Conservation (phyloP, 2,113 vertebrate species). For the Procavia capensis region DNA sequence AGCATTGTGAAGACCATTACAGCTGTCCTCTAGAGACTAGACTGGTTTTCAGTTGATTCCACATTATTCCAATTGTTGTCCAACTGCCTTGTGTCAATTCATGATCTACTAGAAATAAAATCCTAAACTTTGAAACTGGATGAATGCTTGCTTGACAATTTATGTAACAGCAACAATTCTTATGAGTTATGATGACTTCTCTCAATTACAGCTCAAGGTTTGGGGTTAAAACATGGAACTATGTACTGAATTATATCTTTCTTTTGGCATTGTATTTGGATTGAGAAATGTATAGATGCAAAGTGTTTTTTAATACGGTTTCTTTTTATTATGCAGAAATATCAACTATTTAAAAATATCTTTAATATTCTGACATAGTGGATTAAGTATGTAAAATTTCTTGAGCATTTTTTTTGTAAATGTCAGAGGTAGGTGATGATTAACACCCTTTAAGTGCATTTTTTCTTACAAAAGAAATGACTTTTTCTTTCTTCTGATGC, state of each 20-base stretch:
- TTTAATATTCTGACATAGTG: background rate
- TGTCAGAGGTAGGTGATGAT: background rate
- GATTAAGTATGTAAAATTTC: background rate
- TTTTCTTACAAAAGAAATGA: background rate
- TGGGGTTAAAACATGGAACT: background rate
- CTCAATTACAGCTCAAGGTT: background rate
- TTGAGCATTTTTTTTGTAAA: background rate
- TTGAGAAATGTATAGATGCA: background rate
- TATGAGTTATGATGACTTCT: background rate
- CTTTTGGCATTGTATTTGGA: background rate
- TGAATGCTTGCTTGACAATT: background rate
- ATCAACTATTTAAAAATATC: background rate
- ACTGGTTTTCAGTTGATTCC: constrained; percentile 37
- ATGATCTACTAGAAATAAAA: constrained; percentile 31
- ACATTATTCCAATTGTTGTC: constrained; percentile 35
- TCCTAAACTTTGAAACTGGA: constrained; percentile 6
- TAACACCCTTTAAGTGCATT: background rate
- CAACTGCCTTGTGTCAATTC: background rate
- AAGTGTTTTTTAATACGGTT: background rate
- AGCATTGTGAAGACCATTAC: background rate
- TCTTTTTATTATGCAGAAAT: background rate
- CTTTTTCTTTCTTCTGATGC: background rate
- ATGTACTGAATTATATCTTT: background rate
- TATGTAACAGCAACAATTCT: background rate
- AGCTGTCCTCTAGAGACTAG: constrained; percentile 5